Conservation (phyloP, 2,113 vertebrate genomes). For the Forbesichthys agassizii region DNA sequence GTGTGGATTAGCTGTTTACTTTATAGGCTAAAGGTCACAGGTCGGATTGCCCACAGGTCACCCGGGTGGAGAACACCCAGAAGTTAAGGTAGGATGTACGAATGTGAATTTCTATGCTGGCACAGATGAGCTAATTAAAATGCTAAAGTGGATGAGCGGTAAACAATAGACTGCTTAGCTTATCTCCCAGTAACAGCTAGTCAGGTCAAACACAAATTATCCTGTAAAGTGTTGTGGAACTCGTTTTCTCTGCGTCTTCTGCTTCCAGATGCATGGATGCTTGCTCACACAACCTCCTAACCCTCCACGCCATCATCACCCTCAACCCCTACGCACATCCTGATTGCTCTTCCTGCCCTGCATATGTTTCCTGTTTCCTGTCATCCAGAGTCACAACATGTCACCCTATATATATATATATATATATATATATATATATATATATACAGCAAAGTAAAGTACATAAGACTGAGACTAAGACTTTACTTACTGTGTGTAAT, state of each 20-base stretch:
- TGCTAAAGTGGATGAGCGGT: constrained; percentile 13
- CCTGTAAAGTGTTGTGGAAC: constrained; percentile 49
- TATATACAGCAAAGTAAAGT: too few species aligned
- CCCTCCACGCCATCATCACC: not conserved
- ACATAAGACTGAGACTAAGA: too few species aligned
- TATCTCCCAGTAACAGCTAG: constrained; percentile 64
- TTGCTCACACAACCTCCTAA: not conserved
- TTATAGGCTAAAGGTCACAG: constrained; percentile 34
- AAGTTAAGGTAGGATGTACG: constrained; percentile 29
- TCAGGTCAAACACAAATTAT: constrained; percentile 64
- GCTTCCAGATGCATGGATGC: not conserved
- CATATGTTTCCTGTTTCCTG: not conserved
- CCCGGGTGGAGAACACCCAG: constrained; percentile 9
- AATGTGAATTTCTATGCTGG: constrained; percentile 50
- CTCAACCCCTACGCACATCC: not conserved
- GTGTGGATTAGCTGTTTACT: constrained; percentile 34
- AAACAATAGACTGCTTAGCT: constrained; percentile 22
- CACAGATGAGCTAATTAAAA: constrained; percentile 67
- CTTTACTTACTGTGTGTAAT: too few species aligned
- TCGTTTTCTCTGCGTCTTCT: constrained; percentile 46
- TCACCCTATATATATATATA: too few species aligned
- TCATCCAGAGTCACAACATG: too few species aligned
- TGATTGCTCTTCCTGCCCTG: not conserved
- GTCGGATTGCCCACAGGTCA: constrained; percentile 38
- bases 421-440: too few species aligned